Conservation (phyloP, 1,140 invertebrate genomes). For the Drosophila mojavensis region DNA sequence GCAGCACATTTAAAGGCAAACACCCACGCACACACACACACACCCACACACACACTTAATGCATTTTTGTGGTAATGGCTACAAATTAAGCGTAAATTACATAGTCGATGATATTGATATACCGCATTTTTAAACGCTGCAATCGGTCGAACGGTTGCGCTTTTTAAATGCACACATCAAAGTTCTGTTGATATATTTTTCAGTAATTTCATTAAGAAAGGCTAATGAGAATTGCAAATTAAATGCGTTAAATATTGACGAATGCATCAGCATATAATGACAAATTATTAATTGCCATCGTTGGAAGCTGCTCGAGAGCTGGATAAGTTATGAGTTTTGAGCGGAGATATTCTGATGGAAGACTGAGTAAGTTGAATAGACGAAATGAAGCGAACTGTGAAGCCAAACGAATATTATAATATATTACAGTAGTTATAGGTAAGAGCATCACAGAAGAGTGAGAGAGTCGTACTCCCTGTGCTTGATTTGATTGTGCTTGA, state of each 20-base stretch:
- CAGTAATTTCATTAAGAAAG: slow-evolving; percentile 73
- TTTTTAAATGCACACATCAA: slow-evolving; percentile 38
- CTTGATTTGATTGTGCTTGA: too few species aligned
- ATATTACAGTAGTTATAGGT: too few species aligned
- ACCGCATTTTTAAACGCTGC: slow-evolving; percentile 31
- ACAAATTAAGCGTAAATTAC: slow-evolving; percentile 81
- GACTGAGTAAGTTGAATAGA: too few species aligned
- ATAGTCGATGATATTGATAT: slow-evolving; percentile 69
- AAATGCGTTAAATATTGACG: slow-evolving; percentile 55
- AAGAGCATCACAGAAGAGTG: too few species aligned
- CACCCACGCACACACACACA: slow-evolving; percentile 20
- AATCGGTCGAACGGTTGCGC: slow-evolving; percentile 41
- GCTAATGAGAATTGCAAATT: slow-evolving; percentile 52
- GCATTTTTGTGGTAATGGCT: slow-evolving; percentile 79
- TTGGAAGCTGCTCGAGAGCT: too few species aligned
- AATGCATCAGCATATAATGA: slow-evolving; percentile 29
- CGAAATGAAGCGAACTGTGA: too few species aligned
- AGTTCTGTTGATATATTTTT: slow-evolving; percentile 64
- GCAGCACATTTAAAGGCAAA: slow-evolving; percentile 71
- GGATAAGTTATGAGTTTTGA: too few species aligned
- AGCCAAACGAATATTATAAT: too few species aligned
- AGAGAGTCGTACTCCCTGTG: too few species aligned
- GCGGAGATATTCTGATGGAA: too few species aligned
- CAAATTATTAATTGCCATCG: too few species aligned
- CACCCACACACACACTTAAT: slow-evolving; percentile 54